A percentile compares a stretch with the other conserved stretches of the same genome.
phyloP scores from a whole-genome alignment of 2,113 vertebrate genomes.

The Perca schrenkii region DNA sequence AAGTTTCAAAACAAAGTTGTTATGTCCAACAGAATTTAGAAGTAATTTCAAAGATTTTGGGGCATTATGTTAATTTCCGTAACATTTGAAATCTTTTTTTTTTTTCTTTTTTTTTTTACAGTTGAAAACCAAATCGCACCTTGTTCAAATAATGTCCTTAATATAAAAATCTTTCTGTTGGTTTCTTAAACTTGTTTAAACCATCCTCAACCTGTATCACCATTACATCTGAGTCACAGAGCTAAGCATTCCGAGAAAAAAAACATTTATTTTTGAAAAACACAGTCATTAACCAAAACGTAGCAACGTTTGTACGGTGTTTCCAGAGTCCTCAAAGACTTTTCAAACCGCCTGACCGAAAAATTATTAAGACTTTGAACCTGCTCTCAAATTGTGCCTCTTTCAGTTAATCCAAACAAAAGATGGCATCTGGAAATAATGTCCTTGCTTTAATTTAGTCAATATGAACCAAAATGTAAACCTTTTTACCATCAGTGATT shows the following conservation, averaged over 20 bases:
- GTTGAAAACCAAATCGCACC: neutral
- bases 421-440: neutral
- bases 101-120: neutral
- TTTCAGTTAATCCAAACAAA: neutral
- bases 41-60: neutral
- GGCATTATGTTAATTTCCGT: neutral
- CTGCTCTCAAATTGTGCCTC: neutral
- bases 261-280: neutral
- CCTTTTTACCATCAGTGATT: neutral
- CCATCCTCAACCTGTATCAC: neutral
- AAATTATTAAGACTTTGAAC: neutral
- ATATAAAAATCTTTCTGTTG: neutral
- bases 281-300: neutral
- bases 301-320: neutral
- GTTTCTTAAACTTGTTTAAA: neutral
- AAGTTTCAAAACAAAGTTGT: no score
- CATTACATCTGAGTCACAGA: neutral
- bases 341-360: neutral
- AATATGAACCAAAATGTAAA: neutral
- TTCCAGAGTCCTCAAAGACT: neutral
- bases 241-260: neutral
- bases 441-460: neutral
- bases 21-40: neutral
- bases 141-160: neutral
- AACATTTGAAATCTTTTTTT: neutral